Evolutionary conservation across 1,140 invertebrate species (phyloP).

Genomic region (Drosophila ficusphila): DNA sequence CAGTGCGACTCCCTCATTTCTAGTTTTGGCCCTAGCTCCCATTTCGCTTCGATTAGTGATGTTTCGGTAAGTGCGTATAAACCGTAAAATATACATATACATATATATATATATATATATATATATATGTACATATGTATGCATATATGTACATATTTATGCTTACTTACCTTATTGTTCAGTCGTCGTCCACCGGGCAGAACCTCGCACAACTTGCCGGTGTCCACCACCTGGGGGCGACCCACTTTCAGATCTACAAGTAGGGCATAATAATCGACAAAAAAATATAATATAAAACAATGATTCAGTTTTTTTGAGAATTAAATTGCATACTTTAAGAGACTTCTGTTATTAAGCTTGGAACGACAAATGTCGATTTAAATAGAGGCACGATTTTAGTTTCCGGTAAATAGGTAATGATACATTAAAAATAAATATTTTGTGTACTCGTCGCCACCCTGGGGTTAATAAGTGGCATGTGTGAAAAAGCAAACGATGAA

Average conservation of each 20-base stretch:
- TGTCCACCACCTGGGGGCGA: slow-evolving; percentile 2
- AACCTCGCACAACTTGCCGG: background rate
- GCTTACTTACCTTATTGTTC: slow-evolving; percentile 9
- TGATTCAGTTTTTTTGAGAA: too few species aligned
- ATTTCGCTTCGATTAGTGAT: background rate
- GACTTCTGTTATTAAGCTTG: background rate
- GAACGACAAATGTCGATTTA: background rate
- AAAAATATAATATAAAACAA: too few species aligned
- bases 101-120: too few species aligned
- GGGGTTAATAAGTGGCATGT: slow-evolving; percentile 3
- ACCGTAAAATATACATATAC: background rate
- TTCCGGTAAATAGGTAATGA: background rate
- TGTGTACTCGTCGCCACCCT: background rate
- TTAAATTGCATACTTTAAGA: background rate
- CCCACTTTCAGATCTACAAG: background rate
- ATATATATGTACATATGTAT: too few species aligned
- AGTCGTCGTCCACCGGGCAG: background rate
- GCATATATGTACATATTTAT: too few species aligned
- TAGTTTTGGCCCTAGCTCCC: background rate
- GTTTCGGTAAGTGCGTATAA: background rate
- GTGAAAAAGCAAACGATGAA: background rate
- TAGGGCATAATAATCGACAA: too few species aligned
- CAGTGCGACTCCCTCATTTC: background rate
- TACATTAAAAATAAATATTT: background rate
- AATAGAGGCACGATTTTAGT: too few species aligned